Evolutionary conservation across 2,888 invertebrate species (phyloP).

Genomic region (Rhagophthalmus giganteus): DNA sequence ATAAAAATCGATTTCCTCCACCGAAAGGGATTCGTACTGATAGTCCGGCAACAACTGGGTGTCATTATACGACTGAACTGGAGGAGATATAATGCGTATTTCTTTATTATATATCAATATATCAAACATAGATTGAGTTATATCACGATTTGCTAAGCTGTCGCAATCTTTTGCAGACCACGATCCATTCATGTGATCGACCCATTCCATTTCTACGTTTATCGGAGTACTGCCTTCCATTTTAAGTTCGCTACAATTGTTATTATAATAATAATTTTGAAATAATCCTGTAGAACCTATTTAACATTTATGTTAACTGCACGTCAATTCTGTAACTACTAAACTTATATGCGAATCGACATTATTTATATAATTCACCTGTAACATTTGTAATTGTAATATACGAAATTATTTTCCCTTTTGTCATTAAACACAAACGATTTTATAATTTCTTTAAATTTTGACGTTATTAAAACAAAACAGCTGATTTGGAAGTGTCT

Average conservation of each 20-base stretch:
- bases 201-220: constrained; percentile 49
- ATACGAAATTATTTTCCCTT: background rate
- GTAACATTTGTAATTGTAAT: background rate
- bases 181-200: constrained; percentile 61
- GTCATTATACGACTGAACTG: constrained; percentile 47
- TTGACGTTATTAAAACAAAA: background rate
- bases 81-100: constrained; percentile 49
- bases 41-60: constrained; percentile 58
- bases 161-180: constrained; percentile 65
- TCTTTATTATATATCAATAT: constrained; percentile 60
- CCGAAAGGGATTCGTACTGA: constrained; percentile 57
- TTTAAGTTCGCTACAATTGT: background rate
- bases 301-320: no score
- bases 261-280: background rate
- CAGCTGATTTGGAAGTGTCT: background rate
- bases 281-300: background rate
- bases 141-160: constrained; percentile 59
- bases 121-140: constrained; percentile 59
- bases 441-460: no score
- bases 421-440: background rate
- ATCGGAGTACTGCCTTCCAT: constrained; percentile 17
- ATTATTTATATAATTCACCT: no score
- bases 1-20: constrained; percentile 59
- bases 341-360: no score
- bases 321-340: no score